Evolutionary conservation across 1,140 invertebrate genomes (phyloP), one percentile per base, ranked within the genome.

Genomic region (Bombus confusus): DNA sequence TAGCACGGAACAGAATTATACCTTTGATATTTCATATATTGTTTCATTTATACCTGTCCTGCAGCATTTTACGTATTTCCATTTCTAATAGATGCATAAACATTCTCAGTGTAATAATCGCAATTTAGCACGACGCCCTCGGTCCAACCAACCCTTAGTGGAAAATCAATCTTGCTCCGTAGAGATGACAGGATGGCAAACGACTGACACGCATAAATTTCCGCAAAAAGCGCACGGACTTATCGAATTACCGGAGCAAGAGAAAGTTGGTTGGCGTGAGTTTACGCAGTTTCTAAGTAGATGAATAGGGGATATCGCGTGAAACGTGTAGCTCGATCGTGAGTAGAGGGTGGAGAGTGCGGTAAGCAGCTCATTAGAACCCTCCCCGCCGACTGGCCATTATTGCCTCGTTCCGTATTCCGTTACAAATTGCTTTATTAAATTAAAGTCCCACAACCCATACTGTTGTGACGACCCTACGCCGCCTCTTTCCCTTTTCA

Each of bases 291-390:
- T 86, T 86, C 85, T 88, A 82, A 90, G 90, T 87, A 90, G 83
- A 85, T 80, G 85, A 86, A 90, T 85, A 80, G 80, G 89, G 85
- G 76, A 87, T 88, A 86, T 68, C 83, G 43, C 64, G 83, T 74
- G 84, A 80, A 88, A 85, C 85, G 82, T 83, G 83, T 85, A 86
- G 57, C 90, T 66, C 64, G 82, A 85, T 90, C 81, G 75, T 82
- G 80, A n/a, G 90, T 83, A 77, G 89, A 91, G 91, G 91, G 91
- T 89, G 91, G 89, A 93, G 93, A 93, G 93, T 95, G 94, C 90
- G 94, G 94, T 94, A 94, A 95, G 94, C 94, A 95, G 94, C 94
- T 94, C 94, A 94, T 95, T 95, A 95, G 93, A 94, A 94, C 94
- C 94, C 94, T 95, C 93, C 91, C 93, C 92, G 91, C 93, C 93